phyloP scores from a whole-genome alignment of 2,797 vertebrate genomes.

The Danio albolineatus region DNA sequence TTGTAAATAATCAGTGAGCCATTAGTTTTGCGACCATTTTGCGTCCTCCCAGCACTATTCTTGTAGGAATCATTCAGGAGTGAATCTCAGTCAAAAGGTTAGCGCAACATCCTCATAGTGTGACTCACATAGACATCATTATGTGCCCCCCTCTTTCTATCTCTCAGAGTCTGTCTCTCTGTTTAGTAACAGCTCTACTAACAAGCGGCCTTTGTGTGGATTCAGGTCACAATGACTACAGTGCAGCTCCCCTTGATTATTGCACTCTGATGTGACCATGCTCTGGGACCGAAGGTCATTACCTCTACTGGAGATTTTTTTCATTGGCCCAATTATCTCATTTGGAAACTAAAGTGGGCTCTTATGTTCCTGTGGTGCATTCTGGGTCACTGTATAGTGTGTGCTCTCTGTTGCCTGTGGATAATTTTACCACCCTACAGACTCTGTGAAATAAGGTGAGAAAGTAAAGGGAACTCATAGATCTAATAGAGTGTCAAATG shows the following conservation, averaged over 20 bases:
- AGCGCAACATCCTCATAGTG: conserved; percentile 11
- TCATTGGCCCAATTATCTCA: conserved; percentile 44
- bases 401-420: background rate
- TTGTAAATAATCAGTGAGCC: no score
- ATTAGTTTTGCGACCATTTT: no score
- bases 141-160: conserved; percentile 19
- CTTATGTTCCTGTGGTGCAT: conserved; percentile 41
- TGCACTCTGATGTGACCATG: conserved; percentile 21
- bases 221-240: conserved; percentile 38
- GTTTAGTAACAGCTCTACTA: conserved; percentile 16
- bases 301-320: conserved; percentile 43
- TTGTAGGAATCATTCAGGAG: conserved; percentile 29
- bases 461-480: background rate
- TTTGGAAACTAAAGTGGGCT: conserved; percentile 54
- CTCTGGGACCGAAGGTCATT: conserved; percentile 37
- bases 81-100: conserved; percentile 15
- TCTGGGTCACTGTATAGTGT: conserved; percentile 39
- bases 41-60: background rate
- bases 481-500: background rate
- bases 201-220: conserved; percentile 31
- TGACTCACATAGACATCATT: conserved; percentile 43
- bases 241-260: conserved; percentile 19
- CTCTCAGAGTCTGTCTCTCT: conserved; percentile 22
- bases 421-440: conserved; percentile 32
- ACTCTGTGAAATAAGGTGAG: conserved; percentile 21